Conservation (phyloP, 2,113 vertebrate species). For the Tauraco erythrolophus region DNA sequence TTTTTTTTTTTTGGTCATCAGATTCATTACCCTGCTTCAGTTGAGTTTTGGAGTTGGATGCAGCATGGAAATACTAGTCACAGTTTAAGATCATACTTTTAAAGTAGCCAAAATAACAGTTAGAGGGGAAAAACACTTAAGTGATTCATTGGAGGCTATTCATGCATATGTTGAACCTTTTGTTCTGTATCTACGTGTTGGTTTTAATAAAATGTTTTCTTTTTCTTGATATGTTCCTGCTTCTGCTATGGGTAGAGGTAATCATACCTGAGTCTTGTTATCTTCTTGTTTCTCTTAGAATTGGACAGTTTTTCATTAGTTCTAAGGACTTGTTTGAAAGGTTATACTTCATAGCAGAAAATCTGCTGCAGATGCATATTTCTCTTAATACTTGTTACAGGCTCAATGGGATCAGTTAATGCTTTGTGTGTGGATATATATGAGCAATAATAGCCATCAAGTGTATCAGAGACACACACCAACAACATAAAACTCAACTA, state of each 20-base stretch:
- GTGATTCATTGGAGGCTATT: neutral
- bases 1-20: neutral
- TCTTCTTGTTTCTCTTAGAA: neutral
- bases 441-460: neutral
- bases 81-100: neutral
- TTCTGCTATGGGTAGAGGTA: neutral
- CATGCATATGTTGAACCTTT: neutral
- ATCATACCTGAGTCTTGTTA: neutral
- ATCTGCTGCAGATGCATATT: fast-evolving
- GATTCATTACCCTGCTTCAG: neutral
- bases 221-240: neutral
- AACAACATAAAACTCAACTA: neutral
- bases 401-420: neutral
- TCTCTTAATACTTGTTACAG: neutral
- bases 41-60: neutral
- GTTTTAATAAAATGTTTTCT: neutral
- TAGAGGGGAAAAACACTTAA: neutral
- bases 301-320: neutral
- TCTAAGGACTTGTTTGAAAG: neutral
- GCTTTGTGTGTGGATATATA: neutral
- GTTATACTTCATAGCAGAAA: neutral
- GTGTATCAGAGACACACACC: no score
- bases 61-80: neutral
- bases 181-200: neutral
- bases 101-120: neutral